Evolutionary conservation across 2,888 invertebrate species (phyloP), one percentile per base, ranked within the genome.

Genomic region (Pecten maximus): DNA sequence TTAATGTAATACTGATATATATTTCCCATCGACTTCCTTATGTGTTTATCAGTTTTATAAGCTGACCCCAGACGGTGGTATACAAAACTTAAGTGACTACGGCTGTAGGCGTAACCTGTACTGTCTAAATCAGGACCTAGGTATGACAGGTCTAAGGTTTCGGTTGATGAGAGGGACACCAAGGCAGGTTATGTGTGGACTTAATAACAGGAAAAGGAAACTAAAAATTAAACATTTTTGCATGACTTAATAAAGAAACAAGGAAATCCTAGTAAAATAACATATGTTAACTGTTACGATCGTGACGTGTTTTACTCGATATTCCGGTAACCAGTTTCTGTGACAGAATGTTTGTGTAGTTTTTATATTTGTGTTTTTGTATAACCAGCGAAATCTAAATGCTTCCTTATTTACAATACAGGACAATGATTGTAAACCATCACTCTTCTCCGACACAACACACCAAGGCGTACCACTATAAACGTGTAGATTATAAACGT

Each of bases 21-120:
- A 28, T 74, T 74, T 74, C 74, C 74, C 74, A 74, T 74, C 10
- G 74, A 74, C 74, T 74, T 74, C 74, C 74, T 74, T 74, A 74
- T 74, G 74, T 74, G 74, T 74, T 54, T 54, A 54, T n/a, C 54
- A 54, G 23, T 28, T 74, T 74, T 35, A 74, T 74, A 74, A 74
- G 0, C 15, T 35, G 74, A 74, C 35, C 74, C 74, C 12, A 74
- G 74, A 74, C 74, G 35, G 74, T 23, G 74, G 74, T 74, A 74
- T 35, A 74, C 35, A 28, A 23, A 35, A 6, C 74, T 35, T 74
- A 74, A 54, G 54, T n/a, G 54, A 23, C 54, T 54, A 2, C n/a
- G n/a, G n/a, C 19, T 74, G 74, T 74, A 74, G 74, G 74, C 74
- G 74, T 74, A 35, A 16, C 74, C 74, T 10, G 10, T 10, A 74